Conservation (phyloP, 2,888 invertebrate genomes). For the Ceriagrion tenellum region DNA sequence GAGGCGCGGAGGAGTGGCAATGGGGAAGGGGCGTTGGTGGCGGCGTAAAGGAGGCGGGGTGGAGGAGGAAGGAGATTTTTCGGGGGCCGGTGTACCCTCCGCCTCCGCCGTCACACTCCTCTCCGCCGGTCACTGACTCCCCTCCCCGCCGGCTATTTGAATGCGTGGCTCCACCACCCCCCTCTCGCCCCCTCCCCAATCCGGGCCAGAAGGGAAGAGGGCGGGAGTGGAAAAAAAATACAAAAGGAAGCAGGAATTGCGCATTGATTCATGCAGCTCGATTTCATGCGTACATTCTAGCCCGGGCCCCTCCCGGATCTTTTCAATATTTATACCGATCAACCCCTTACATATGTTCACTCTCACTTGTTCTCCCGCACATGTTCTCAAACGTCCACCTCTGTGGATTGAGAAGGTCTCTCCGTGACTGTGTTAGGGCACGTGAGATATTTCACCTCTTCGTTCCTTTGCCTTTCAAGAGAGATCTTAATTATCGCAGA, state of each 20-base stretch:
- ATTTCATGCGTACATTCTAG: not conserved
- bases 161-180: not conserved
- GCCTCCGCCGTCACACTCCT: not conserved
- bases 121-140: constrained; percentile 49
- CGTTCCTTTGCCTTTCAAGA: no score
- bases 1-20: not conserved
- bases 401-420: no score
- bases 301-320: not conserved
- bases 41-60: not conserved
- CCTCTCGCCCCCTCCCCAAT: not conserved
- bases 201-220: no score
- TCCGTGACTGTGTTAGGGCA: no score
- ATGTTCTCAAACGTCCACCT: no score
- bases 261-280: constrained; percentile 22
- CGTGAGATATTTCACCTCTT: no score
- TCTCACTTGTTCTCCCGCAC: not conserved
- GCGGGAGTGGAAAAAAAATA: no score
- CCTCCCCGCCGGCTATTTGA: constrained; percentile 45
- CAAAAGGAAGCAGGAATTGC: not conserved
- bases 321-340: not conserved
- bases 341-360: not conserved
- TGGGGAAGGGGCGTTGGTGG: not conserved
- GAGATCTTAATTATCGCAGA: no score
- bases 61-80: constrained; percentile 11
- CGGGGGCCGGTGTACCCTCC: not conserved